phyloP scores from a whole-genome alignment of 2,888 invertebrate species.

The Dryobota labecula region DNA sequence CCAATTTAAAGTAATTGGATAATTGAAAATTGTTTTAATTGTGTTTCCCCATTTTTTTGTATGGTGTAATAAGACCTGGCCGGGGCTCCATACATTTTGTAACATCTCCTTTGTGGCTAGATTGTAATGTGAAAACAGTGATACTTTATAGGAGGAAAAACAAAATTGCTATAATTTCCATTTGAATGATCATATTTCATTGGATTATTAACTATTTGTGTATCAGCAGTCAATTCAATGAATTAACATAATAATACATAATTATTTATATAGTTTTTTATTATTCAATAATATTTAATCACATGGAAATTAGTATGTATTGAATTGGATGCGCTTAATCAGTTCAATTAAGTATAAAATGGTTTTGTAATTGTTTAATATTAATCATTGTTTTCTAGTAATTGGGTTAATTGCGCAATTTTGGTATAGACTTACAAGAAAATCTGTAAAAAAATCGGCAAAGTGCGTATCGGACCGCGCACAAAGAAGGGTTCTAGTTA shows the following conservation, averaged over 20 bases:
- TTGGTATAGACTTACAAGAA: background rate
- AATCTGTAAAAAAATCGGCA: background rate
- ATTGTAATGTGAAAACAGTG: too few species aligned
- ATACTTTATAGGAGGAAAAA: too few species aligned
- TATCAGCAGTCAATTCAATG: background rate
- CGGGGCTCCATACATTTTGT: too few species aligned
- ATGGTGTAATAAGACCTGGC: too few species aligned
- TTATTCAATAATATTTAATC: conserved; percentile 9
- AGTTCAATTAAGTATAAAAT: background rate
- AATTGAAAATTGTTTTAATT: too few species aligned
- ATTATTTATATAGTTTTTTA: too few species aligned
- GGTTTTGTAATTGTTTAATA: background rate
- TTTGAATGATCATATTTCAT: background rate
- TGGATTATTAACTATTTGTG: background rate
- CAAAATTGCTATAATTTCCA: background rate
- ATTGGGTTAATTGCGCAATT: background rate
- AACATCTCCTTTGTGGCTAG: too few species aligned
- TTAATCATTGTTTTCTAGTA: background rate
- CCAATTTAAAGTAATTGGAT: too few species aligned
- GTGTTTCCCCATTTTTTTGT: too few species aligned
- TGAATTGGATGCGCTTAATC: conserved; percentile 4
- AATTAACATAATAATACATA: background rate
- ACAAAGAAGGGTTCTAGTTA: too few species aligned
- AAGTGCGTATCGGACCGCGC: too few species aligned
- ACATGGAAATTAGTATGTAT: conserved; percentile 13